Base-by-base conservation (phyloP, 2,113 vertebrate species). In the Phalacrocorax pelagicus region DNA sequence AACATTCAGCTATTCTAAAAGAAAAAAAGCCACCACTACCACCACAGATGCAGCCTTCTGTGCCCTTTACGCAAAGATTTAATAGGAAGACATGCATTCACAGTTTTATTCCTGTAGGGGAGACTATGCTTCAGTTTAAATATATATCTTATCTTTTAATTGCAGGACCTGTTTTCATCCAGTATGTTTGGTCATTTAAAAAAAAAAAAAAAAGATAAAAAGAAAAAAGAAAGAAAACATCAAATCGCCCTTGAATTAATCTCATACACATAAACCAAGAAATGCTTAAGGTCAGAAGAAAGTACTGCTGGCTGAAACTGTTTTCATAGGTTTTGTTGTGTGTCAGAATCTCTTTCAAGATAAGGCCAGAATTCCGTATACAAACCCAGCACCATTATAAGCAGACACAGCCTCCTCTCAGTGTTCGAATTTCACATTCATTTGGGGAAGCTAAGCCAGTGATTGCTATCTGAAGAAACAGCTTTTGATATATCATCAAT, bases 401-500 rank as follows among this genome's bases (percentile, higher is more conserved):
- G 42, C 61, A 74, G 74, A 86, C 49, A 77, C 4, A 65, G 57
- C 24, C 49, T 84, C 61, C 55, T 79, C 75, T 86, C 72, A 40
- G 3, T 26, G 87, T 69, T 92, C 0, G 1, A 73, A 94, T 88
- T 91, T 49, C 88, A 69, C 58, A 84, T 82, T 92, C 69, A 88
- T 95, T 96, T 92, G 84, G 83, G 74, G 54, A 91, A 92, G 81
- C 86, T 94, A 86, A 80, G 71, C 52, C 71, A 70, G 40, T 42
- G 88, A 93, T 77, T 91, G 55, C n/a, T 81, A 91, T 96, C 95
- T 94, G 83, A 81, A 96, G 57, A 62, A 94, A 92, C 63, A 92
- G 83, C 93, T 96, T 96, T 94, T 96, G 84, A 95, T 96, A 88
- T 34, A 92, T 61, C 83, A 94, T 94, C 95, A 94, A 86, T 97